Evolutionary conservation across 2,113 vertebrate genomes (phyloP), one percentile per base, ranked within the genome.

Genomic region (Micronycteris hirsuta): DNA sequence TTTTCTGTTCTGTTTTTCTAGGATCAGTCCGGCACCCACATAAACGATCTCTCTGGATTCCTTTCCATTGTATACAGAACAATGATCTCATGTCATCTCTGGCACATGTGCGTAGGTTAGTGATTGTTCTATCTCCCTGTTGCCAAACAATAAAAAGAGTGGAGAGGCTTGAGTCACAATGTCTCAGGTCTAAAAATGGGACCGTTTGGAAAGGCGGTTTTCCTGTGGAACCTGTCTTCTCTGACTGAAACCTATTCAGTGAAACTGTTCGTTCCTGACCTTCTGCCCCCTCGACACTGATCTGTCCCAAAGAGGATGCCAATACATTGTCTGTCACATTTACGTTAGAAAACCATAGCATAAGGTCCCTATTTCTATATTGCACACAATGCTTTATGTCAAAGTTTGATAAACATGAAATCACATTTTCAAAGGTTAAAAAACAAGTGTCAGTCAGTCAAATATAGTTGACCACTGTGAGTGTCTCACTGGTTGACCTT

Each of bases 341-440:
- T 96, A 92, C 95, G 80, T 71, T 91, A 91, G 88, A 97, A 94
- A 96, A 92, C 82, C 97, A 91, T 61, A 76, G 89, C 86, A 86
- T 43, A 95, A 76, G 86, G 82, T 91, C 95, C 58, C 85, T 90
- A 95, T 96, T 97, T 97, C 94, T 97, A 71, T 71, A 97, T 73
- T 86, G 65, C 54, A 84, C 94, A 97, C 94, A 98, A 97, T 96
- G 96, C 94, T 95, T 67, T 95, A 95, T 94, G 97, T 97, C 97
- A 97, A 97, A 90, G 77, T 94, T 97, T 97, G 97, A 97, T 97
- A 94, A 97, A 97, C 97, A 97, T 97, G 97, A 97, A 97, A 97
- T 97, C 94, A 97, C 95, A 89, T 97, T 97, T 96, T 96, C 97
- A 95, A 97, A 95, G 95, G 73, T 96, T 96, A 96, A 94, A 96